Evolutionary conservation across 2,888 invertebrate species (phyloP).

Genomic region (Calameuta idolon): DNA sequence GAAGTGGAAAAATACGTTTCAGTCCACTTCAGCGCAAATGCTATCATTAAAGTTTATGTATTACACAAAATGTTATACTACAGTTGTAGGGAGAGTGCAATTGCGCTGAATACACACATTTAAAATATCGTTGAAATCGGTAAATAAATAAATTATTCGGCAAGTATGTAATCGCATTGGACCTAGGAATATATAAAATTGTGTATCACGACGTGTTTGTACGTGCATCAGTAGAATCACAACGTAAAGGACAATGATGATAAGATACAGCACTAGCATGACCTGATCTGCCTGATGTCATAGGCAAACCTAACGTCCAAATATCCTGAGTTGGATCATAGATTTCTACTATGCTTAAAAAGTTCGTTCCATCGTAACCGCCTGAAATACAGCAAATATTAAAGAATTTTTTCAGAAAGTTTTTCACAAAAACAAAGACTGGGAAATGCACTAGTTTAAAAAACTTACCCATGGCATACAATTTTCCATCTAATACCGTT

Average conservation of each 20-base stretch:
- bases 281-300: constrained; percentile 89
- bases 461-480: constrained; percentile 86
- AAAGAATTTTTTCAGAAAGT: not conserved
- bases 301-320: constrained; percentile 82
- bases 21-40: constrained; percentile 27
- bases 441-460: constrained; percentile 7
- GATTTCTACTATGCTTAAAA: constrained; percentile 88
- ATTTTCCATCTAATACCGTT: constrained; percentile 85
- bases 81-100: not conserved
- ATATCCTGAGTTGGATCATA: constrained; percentile 82
- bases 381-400: constrained; percentile 70
- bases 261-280: constrained; percentile 93
- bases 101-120: not conserved
- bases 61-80: not conserved
- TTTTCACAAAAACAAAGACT: not conserved
- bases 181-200: not conserved
- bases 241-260: constrained; percentile 73
- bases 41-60: not conserved
- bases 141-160: not conserved
- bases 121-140: not conserved
- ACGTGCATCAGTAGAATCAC: constrained; percentile 41
- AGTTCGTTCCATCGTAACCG: constrained; percentile 89
- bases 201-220: constrained; percentile 40
- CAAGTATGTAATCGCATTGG: not conserved
- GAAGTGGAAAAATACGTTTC: constrained; percentile 25